These are phyloP conservation scores for Hormiphora californensis DNA, from an alignment of 37 sponge, comb jelly and placozoan species.

Conservation along the genomic window DNA sequence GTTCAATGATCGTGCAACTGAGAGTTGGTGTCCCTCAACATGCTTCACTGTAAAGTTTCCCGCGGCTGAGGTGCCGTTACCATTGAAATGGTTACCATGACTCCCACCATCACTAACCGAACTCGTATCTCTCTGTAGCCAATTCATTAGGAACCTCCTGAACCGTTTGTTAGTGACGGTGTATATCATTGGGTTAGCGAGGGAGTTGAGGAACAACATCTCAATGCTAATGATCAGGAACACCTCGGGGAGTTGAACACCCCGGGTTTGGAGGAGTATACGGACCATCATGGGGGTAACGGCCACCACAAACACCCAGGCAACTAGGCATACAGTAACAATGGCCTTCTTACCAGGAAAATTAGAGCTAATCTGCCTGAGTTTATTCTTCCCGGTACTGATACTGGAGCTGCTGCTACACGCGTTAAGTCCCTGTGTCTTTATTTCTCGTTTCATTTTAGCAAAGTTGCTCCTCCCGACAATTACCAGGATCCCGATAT, in stretches of 20 bases:
- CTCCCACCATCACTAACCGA: too few species aligned
- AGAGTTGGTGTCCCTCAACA: too few species aligned
- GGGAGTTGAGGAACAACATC: not conserved
- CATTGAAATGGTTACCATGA: too few species aligned
- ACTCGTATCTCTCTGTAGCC: too few species aligned
- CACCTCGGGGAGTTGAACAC: not conserved
- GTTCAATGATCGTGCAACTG: too few species aligned
- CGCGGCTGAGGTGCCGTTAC: too few species aligned
- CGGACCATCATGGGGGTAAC: not conserved
- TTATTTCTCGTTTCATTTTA: not conserved
- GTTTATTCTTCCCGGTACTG: not conserved
- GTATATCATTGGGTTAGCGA: not conserved
- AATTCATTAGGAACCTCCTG: not conserved
- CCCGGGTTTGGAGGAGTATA: not conserved
- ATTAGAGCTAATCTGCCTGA: not conserved
- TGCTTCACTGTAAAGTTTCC: too few species aligned
- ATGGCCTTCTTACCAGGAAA: not conserved
- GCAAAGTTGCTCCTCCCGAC: not conserved
- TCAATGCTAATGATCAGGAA: not conserved
- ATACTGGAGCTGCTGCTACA: not conserved
- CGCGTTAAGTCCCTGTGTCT: not conserved
- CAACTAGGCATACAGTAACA: not conserved
- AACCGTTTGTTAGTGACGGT: not conserved
- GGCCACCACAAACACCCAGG: constrained; percentile 4
- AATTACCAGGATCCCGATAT: not conserved